These are phyloP conservation scores for Tachina lurida DNA, from an alignment of 2,888 invertebrate genomes.

Conservation along the genomic window DNA sequence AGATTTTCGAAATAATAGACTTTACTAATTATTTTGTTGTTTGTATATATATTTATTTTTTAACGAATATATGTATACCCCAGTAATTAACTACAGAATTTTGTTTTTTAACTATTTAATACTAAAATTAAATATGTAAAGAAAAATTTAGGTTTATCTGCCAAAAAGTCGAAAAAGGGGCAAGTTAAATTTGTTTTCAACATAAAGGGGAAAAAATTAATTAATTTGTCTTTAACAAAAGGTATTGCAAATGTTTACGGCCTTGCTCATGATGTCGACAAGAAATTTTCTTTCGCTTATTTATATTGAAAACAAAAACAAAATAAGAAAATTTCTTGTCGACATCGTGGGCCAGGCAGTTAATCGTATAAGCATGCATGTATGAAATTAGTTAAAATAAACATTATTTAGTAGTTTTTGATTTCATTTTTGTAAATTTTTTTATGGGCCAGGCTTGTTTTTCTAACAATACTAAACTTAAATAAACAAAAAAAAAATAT, in stretches of 20 bases:
- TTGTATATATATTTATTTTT: conserved; percentile 58
- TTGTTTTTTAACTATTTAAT: conserved; percentile 46
- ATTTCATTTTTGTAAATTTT: no score
- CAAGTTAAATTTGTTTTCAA: conserved; percentile 31
- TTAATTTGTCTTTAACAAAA: conserved; percentile 4
- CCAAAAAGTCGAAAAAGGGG: background rate
- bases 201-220: background rate
- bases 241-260: conserved; percentile 29
- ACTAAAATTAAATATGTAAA: conserved; percentile 55
- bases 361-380: conserved; percentile 12
- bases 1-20: background rate
- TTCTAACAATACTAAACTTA: background rate
- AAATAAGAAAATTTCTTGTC: no score
- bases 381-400: conserved; percentile 55
- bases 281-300: no score
- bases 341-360: no score
- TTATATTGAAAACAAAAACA: no score
- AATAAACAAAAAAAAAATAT: background rate
- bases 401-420: no score
- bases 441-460: no score
- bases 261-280: no score
- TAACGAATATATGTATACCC: conserved; percentile 58
- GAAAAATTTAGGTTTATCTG: conserved; percentile 32
- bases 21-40: background rate
- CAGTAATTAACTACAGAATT: conserved; percentile 50